Percentiles rank a stretch among this genome's conserved stretches.
These are phyloP conservation scores for Drosophila algonquin DNA, from an alignment of 2,888 invertebrate species.

Conservation along the genomic window DNA sequence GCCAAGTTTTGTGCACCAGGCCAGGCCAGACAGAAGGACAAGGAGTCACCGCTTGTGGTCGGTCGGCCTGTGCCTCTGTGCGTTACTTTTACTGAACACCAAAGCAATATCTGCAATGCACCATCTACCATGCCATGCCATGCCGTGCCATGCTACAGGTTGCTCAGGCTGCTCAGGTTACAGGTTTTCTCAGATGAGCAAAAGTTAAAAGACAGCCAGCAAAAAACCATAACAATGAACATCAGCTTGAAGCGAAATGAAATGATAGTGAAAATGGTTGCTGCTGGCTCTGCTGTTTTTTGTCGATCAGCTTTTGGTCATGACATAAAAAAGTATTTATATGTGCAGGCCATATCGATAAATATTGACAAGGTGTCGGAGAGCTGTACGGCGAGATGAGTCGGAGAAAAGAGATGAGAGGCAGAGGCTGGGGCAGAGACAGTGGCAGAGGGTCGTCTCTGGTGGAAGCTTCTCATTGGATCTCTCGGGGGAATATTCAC, in stretches of 20 bases:
- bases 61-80: constrained; percentile 2
- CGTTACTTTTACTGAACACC: constrained; percentile 65
- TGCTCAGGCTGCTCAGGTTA: constrained; percentile 24
- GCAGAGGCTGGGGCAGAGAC: not conserved
- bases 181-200: constrained; percentile 46
- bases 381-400: not conserved
- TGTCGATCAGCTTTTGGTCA: constrained; percentile 62
- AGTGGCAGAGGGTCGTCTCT: not conserved
- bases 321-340: constrained; percentile 61
- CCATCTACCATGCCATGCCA: constrained; percentile 14
- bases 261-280: constrained; percentile 76
- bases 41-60: constrained; percentile 39
- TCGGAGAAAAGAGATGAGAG: constrained; percentile 1
- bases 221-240: constrained; percentile 64
- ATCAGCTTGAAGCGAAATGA: constrained; percentile 39
- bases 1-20: constrained; percentile 46
- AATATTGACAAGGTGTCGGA: constrained; percentile 36
- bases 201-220: constrained; percentile 38
- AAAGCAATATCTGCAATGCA: constrained; percentile 7
- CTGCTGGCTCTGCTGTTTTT: constrained; percentile 11
- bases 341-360: constrained; percentile 43
- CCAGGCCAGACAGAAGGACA: constrained; percentile 42
- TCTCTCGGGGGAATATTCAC: constrained; percentile 28
- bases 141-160: constrained; percentile 18
- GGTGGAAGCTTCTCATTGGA: constrained; percentile 32